Evolutionary conservation across 2,797 vertebrate genomes (phyloP), one percentile per base, ranked within the genome.

Genomic region (Vespertilio murinus): DNA sequence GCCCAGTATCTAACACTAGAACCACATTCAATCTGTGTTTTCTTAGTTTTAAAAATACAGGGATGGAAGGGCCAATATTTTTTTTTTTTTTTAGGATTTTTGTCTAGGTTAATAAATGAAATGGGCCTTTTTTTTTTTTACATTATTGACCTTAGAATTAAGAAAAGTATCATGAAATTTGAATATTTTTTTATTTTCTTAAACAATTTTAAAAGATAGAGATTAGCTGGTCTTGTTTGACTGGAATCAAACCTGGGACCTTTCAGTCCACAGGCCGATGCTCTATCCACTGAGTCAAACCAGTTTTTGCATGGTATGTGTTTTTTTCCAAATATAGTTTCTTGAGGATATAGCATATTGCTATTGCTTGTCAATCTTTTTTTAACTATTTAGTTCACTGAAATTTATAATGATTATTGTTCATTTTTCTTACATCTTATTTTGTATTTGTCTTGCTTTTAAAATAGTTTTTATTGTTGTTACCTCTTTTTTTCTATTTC

Each of bases 41-140:
- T 42, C 71, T n/a, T 84, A 8, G 22, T 69, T 91, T 93, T 87
- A 83, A 67, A 93, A 84, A 73, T 79, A 42, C 1, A 83, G 12
- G 67, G 33, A 65, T 83, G 94, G 79, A 70, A 93, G 70, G 64
- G 23, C 38, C 47, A 74, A 9, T 49, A 23, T 78, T 80, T 84
- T 61, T 61, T 78, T 80, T 84, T 61, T 61, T 85, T 64, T 85
- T 84, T 75, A 59, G 59, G 75, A 54, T 69, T 69, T 87, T 90
- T 92, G 52, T 83, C 6, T 59, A 64, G 45, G 16, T 65, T 64
- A 38, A 75, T 78, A 89, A 74, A 52, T 70, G 33, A 73, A 81
- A 59, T 28, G 61, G 47, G 9, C 74, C 9, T 28, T 61, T 28
- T 28, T 23, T 91, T 8, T 22, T 54, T 54, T 54, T 23, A 0